Base-by-base conservation (phyloP, 2,113 vertebrate species). In the Varanus komodoensis region DNA sequence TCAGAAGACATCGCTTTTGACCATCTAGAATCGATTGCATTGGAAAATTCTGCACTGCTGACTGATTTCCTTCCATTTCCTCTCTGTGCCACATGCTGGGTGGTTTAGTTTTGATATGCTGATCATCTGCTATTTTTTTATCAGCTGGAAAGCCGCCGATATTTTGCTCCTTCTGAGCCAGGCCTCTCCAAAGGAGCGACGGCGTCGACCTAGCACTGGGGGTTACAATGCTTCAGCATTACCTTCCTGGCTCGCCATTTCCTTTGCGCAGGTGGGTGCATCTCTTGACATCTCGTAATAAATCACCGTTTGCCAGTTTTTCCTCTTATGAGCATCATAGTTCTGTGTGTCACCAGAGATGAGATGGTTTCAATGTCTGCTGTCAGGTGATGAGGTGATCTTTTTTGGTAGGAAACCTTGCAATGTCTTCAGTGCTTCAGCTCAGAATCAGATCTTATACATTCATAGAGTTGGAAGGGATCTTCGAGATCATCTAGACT, bases 201-300 rank as follows among this genome's bases (percentile, higher is more conserved):
- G 61, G 21, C 61, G 21, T 64, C 61, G 5, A 15, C 2, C 81
- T 27, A 9, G 81, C 57, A 11, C 21, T 0, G 57, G n/a, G 8
- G 54, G 50, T n/a, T n/a, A 32, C 8, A 6, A 6, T 2, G 48
- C 29, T 21, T 54, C 7, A 0, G 2, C 8, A 3, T 0, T 69
- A 17, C 48, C 25, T 38, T 15, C 19, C 48, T 14, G 7, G 38
- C 87, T 67, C 19, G 1, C 61, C 34, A 7, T 15, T 27, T 38
- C 29, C 69, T 57, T n/a, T 54, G 68, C 69, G 52, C 14, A 19
- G 68, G 69, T 74, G 84, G 29, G 32, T 32, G 14, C 12, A 7
- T 25, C 86, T 88, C 21, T 1, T 11, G 61, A 68, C 12, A 57
- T 52, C 77, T 52, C 87, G 67, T 52, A 61, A 79, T 88, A 88